Evolutionary conservation across 2,797 vertebrate species (phyloP).

Genomic region (Anabas testudineus): DNA sequence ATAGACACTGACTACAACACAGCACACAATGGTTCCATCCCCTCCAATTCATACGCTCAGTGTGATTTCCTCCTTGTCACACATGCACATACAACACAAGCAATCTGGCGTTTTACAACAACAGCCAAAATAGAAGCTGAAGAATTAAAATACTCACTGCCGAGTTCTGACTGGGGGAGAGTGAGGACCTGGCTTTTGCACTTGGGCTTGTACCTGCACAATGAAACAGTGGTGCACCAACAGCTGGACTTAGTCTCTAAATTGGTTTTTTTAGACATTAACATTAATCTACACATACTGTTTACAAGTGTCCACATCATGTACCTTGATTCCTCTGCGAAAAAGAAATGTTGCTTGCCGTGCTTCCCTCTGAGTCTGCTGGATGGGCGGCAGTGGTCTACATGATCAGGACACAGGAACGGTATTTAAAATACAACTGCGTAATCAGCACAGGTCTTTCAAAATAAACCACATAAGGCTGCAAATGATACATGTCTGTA

Average conservation of each 20-base stretch:
- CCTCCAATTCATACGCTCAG: constrained; percentile 14
- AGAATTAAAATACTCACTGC: constrained; percentile 84
- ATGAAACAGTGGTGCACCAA: neutral
- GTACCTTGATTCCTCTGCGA: constrained; percentile 94
- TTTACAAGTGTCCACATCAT: neutral
- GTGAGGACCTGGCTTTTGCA: constrained; percentile 68
- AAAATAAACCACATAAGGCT: neutral
- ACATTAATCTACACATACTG: neutral
- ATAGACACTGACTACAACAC: neutral
- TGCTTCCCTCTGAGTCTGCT: constrained; percentile 88
- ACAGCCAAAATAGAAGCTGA: neutral
- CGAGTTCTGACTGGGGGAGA: constrained; percentile 83
- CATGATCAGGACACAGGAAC: neutral
- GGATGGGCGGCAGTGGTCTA: constrained; percentile 73
- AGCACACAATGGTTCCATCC: constrained; percentile 8
- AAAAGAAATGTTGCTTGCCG: constrained; percentile 96
- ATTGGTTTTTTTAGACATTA: neutral
- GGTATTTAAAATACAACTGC: neutral
- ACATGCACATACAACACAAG: neutral
- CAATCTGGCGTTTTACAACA: constrained; percentile 1
- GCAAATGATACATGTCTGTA: too few species aligned
- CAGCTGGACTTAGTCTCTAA: neutral
- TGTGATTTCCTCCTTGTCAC: neutral
- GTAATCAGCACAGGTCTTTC: neutral
- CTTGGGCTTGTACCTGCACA: constrained; percentile 72